phyloP scores from a whole-genome alignment of 1,140 invertebrate genomes.

The Chironomus striatipennis region DNA sequence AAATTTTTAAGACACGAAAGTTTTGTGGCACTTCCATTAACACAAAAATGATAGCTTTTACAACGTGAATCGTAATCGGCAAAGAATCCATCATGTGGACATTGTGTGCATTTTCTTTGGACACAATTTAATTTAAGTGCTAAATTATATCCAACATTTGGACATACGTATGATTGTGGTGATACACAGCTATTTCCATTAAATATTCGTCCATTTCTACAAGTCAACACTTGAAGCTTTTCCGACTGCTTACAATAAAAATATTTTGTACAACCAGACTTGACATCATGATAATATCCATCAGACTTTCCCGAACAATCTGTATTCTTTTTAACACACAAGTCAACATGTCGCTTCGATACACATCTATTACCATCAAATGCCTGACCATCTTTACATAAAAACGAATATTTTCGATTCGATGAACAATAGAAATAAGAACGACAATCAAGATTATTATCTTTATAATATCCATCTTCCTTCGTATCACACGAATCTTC shows the following conservation, averaged over 20 bases:
- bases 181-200: slow-evolving; percentile 46
- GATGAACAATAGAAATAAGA: slow-evolving; percentile 49
- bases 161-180: slow-evolving; percentile 38
- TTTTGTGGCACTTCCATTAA: slow-evolving; percentile 39
- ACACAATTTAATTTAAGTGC: slow-evolving; percentile 28
- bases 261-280: slow-evolving; percentile 47
- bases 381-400: slow-evolving; percentile 42
- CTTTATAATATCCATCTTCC: slow-evolving; percentile 48
- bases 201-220: slow-evolving; percentile 45
- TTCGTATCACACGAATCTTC: slow-evolving; percentile 42
- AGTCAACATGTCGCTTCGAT: slow-evolving; percentile 38
- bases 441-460: slow-evolving; percentile 45
- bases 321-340: slow-evolving; percentile 39
- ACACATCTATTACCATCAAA: slow-evolving; percentile 48
- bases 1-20: slow-evolving; percentile 34
- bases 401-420: slow-evolving; percentile 46
- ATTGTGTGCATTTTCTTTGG: slow-evolving; percentile 29
- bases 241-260: slow-evolving; percentile 48
- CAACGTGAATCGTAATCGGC: slow-evolving; percentile 44
- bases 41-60: slow-evolving; percentile 47
- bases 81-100: slow-evolving; percentile 46
- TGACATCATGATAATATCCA: slow-evolving; percentile 47
- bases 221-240: slow-evolving; percentile 45
- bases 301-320: slow-evolving; percentile 44
- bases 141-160: slow-evolving; percentile 34